Conservation (phyloP, 2,113 vertebrate species). For the Phalacrocorax carbo region DNA sequence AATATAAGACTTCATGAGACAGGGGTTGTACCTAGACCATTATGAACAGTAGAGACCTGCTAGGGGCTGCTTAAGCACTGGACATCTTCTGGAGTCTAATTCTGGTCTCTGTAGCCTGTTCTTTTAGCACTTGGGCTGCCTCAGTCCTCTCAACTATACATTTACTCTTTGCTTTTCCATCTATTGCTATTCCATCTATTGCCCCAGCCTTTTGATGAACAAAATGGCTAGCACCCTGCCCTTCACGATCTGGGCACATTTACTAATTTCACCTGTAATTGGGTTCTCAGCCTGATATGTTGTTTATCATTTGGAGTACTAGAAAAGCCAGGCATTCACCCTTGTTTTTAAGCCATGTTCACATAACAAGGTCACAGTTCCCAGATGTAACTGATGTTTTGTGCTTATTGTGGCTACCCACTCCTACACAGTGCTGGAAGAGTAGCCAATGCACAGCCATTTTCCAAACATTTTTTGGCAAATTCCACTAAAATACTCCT, state of each 20-base stretch:
- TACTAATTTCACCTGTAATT: background rate
- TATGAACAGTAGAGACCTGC: background rate
- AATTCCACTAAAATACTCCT: constrained; percentile 16
- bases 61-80: background rate
- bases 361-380: fast-evolving
- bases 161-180: background rate
- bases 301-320: background rate
- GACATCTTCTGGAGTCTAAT: background rate
- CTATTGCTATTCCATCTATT: background rate
- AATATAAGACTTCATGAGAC: background rate
- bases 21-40: background rate
- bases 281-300: background rate
- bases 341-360: background rate
- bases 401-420: background rate
- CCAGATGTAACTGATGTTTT: background rate
- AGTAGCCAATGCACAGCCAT: background rate
- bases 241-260: background rate
- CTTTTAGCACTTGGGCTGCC: background rate
- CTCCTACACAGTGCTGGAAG: background rate
- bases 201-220: background rate
- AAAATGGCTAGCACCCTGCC: background rate
- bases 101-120: background rate
- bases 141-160: background rate
- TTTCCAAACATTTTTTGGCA: constrained; percentile 12
- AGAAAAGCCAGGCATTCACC: background rate